Evolutionary conservation across 2,113 vertebrate species (phyloP), one percentile per base, ranked within the genome.

Genomic region (Numida meleagris): DNA sequence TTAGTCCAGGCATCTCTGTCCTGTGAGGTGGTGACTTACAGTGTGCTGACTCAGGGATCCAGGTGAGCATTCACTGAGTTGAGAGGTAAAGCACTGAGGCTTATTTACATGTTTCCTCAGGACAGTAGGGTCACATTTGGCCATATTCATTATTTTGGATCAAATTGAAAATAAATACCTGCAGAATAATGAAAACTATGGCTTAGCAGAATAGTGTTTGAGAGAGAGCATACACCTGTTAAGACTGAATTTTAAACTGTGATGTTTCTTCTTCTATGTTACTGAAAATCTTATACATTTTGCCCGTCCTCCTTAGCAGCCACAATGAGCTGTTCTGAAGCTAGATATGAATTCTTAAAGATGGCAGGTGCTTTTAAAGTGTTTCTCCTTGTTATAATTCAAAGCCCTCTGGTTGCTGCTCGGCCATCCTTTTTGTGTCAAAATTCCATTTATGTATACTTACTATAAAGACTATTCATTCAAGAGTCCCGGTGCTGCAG

Each of bases 21-120:
- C 46, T 43, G 43, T 0, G 2, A 14, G 57, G 5, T 15, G 36
- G 34, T 82, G 34, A 38, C 9, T 34, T 42, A 2, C 0, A 5
- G 29, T 9, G 4, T 2, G 5, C 23, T 50, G 12, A 10, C 51
- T 14, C 24, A 18, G 14, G 13, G 12, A 11, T 38, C 13, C 27
- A 19, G 14, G 11, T 31, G 25, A 42, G 38, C 31, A 11, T 13
- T 76, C 58, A 5, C n/a, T 27, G 61, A 33, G 6, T 50, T 25
- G 48, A 50, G 24, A 53, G 27, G 25, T 53, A 53, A 53, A 50
- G 48, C 48, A 16, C 25, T 53, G 51, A 53, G 51, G 51, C 27
- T 29, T 27, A 53, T 25, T 65, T 12, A 45, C 16, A 12, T 12
- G 18, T 36, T 10, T 68, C 57, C 57, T 75, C 34, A 33, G 33